A percentile compares a stretch with the other conserved stretches of the same genome.
Evolutionary conservation across 2,888 invertebrate genomes (phyloP).

Genomic region (Trichopoda pennipes): DNA sequence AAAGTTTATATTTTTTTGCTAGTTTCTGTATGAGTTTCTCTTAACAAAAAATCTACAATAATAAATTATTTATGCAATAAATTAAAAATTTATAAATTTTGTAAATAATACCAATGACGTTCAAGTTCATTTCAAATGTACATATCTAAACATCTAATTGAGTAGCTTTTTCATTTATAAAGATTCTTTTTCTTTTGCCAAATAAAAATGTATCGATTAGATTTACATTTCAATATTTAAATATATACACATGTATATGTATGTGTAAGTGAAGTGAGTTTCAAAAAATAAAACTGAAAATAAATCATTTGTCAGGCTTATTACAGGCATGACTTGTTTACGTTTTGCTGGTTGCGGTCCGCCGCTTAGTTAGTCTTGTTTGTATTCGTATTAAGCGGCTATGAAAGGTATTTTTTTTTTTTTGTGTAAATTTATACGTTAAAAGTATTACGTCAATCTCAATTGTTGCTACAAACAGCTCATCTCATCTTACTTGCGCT

Average conservation of each 20-base stretch:
- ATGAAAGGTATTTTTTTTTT: neutral
- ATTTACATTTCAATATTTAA: constrained; percentile 21
- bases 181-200: neutral
- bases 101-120: constrained; percentile 25
- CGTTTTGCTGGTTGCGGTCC: constrained; percentile 1
- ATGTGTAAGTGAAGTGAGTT: neutral
- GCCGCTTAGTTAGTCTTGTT: constrained; percentile 3
- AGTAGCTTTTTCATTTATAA: constrained; percentile 4
- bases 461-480: constrained; percentile 16
- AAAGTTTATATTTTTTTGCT: too few species aligned
- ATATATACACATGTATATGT: neutral
- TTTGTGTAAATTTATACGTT: constrained; percentile 19
- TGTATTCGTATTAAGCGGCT: neutral
- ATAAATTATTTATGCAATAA: constrained; percentile 49
- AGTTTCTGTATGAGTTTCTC: too few species aligned
- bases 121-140: constrained; percentile 34
- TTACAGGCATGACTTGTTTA: neutral
- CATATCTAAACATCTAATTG: constrained; percentile 10
- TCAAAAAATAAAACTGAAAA: neutral
- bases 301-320: constrained; percentile 22
- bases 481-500: constrained; percentile 36
- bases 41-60: neutral
- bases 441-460: constrained; percentile 34
- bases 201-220: constrained; percentile 31
- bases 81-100: constrained; percentile 45